Evolutionary conservation across 2,797 vertebrate genomes (phyloP).

Genomic region (Pseudotriccus pelzelni): DNA sequence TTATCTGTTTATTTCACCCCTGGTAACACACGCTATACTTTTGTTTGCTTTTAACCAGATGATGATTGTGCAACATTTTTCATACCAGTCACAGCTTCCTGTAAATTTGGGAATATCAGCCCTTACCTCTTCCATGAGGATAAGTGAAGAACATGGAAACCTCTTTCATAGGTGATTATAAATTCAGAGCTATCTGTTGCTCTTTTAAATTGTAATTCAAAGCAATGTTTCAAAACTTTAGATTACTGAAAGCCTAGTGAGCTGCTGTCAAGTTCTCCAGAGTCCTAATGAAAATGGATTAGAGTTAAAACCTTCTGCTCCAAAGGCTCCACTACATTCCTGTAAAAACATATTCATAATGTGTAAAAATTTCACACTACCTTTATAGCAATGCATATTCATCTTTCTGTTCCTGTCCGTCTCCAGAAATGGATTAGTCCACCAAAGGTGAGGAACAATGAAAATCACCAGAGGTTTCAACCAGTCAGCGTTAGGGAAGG

Average conservation of each 20-base stretch:
- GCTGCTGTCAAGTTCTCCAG: background rate
- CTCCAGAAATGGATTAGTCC: background rate
- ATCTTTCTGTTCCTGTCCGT: background rate
- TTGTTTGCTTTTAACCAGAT: background rate
- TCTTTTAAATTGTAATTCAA: background rate
- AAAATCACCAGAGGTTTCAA: background rate
- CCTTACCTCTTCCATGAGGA: background rate
- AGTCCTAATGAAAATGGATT: background rate
- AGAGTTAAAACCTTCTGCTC: background rate
- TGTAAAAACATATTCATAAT: background rate
- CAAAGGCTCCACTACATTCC: background rate
- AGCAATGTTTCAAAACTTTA: background rate
- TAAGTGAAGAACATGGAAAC: background rate
- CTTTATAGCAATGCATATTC: background rate
- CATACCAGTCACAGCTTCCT: background rate
- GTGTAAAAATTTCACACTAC: background rate
- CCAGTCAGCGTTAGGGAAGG: background rate
- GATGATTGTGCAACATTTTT: background rate
- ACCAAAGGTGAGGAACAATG: background rate
- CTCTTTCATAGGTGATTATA: background rate
- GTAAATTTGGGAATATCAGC: background rate
- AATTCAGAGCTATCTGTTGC: background rate
- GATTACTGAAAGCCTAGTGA: background rate
- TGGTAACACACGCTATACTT: background rate
- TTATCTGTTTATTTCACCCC: background rate